These are phyloP conservation scores for Oegoconia quadripuncta DNA, from an alignment of 2,888 invertebrate species.

Conservation along the genomic window DNA sequence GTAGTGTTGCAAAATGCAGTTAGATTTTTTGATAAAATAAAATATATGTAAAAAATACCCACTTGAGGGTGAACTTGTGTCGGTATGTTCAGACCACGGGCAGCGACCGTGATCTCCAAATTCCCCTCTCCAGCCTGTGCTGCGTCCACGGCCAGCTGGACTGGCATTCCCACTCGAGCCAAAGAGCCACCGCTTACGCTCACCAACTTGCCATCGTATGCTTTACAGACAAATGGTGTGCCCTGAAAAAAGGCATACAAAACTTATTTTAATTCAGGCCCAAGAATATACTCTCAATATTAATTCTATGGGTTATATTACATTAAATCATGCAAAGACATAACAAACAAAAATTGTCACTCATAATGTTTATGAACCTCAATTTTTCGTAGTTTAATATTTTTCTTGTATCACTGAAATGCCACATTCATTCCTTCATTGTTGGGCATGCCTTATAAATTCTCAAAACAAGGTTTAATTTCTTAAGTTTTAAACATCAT, in stretches of 20 bases:
- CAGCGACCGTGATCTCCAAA: slow-evolving; percentile 97
- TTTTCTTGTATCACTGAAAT: too few species aligned
- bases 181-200: slow-evolving; percentile 89
- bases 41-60: slow-evolving; percentile 36
- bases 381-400: too few species aligned
- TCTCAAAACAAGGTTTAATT: too few species aligned
- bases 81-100: slow-evolving; percentile 94
- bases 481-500: too few species aligned
- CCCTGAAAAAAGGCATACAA: slow-evolving; percentile 71
- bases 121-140: slow-evolving; percentile 98
- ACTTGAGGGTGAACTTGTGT: slow-evolving; percentile 97
- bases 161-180: slow-evolving; percentile 88
- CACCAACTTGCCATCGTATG: slow-evolving; percentile 94
- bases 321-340: too few species aligned
- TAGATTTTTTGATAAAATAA: slow-evolving; percentile 13
- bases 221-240: slow-evolving; percentile 93
- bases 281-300: too few species aligned
- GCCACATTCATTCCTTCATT: too few species aligned
- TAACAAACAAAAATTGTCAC: too few species aligned
- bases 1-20: too few species aligned
- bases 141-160: slow-evolving; percentile 97
- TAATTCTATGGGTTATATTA: too few species aligned
- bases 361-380: too few species aligned
- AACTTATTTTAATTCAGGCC: not conserved
- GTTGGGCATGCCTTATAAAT: too few species aligned